These are phyloP conservation scores for Calyptommatus sinebrachiatus DNA, from an alignment of 2,113 vertebrate species.

Conservation along the genomic window DNA sequence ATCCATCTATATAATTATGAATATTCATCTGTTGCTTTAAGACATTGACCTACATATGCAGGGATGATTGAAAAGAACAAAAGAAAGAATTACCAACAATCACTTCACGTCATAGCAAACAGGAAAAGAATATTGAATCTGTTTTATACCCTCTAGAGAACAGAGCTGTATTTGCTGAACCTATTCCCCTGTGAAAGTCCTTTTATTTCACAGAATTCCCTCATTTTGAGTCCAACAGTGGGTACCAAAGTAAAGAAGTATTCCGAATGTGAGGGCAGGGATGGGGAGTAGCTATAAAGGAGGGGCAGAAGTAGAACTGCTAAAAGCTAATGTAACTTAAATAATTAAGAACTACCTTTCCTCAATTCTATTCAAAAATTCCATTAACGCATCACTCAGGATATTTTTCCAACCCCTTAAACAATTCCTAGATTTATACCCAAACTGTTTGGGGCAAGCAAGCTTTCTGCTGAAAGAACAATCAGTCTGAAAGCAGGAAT, in stretches of 20 bases:
- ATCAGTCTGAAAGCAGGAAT: constrained; percentile 14
- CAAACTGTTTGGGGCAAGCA: constrained; percentile 5
- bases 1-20: background rate
- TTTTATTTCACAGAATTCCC: constrained; percentile 20
- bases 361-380: constrained; percentile 22
- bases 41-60: constrained; percentile 50
- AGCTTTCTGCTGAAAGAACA: background rate
- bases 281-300: background rate
- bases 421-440: background rate
- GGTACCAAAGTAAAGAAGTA: constrained; percentile 28
- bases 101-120: constrained; percentile 26
- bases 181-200: constrained; percentile 12
- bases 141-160: constrained; percentile 25
- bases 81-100: constrained; percentile 50
- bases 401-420: background rate
- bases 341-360: background rate
- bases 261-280: background rate
- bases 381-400: background rate
- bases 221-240: background rate
- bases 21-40: constrained; percentile 43
- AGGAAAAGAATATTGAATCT: constrained; percentile 43
- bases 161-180: constrained; percentile 17
- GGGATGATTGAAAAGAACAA: constrained; percentile 28
- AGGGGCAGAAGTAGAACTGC: background rate
- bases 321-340: constrained; percentile 31